Conservation (phyloP, 2,888 invertebrate genomes). For the Erannis defoliaria region DNA sequence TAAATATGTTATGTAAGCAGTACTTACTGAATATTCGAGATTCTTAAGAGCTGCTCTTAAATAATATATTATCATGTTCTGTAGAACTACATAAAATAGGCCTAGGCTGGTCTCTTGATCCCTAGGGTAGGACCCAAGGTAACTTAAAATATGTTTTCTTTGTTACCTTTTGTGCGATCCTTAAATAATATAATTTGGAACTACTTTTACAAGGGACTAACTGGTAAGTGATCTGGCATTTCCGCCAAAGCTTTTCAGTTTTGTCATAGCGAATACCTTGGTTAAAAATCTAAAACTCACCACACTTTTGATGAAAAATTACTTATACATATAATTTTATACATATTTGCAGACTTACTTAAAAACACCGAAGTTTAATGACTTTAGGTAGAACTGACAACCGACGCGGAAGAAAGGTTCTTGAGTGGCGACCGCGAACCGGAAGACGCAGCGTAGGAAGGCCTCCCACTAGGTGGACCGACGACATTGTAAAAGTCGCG, state of each 20-base stretch:
- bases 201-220: not conserved
- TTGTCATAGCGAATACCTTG: not conserved
- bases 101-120: constrained; percentile 11
- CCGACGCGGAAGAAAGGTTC: too few relatives aligned
- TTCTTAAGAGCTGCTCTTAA: not conserved
- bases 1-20: constrained; percentile 12
- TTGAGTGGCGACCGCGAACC: too few relatives aligned
- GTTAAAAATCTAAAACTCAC: too few relatives aligned
- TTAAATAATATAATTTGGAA: not conserved
- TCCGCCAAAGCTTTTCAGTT: too few relatives aligned
- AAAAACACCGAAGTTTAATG: too few relatives aligned
- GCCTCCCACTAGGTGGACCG: too few relatives aligned
- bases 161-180: not conserved
- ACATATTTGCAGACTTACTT: too few relatives aligned
- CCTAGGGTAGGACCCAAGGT: constrained; percentile 5
- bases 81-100: not conserved
- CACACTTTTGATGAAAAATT: too few relatives aligned
- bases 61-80: constrained; percentile 13
- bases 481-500: too few relatives aligned
- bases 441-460: too few relatives aligned
- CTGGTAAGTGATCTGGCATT: not conserved
- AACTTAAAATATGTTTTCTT: constrained; percentile 2
- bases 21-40: not conserved
- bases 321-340: too few relatives aligned
- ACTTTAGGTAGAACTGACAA: too few relatives aligned